These are phyloP conservation scores for Temnopleurus reevesii DNA, from an alignment of 53 echinoderm and acorn worm genomes.

Conservation along the genomic window DNA sequence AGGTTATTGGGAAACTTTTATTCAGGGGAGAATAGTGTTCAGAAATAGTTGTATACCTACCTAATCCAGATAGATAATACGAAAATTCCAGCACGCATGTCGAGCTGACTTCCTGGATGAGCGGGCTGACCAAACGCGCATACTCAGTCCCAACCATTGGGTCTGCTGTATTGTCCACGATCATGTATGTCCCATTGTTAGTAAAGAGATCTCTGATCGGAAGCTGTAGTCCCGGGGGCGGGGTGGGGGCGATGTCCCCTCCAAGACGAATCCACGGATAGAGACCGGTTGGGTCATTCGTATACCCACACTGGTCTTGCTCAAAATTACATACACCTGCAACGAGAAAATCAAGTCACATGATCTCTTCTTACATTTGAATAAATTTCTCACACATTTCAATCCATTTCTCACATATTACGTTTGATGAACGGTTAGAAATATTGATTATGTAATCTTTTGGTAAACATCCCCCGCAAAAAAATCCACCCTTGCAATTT, in stretches of 20 bases:
- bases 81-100: slow-evolving; percentile 80
- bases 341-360: background rate
- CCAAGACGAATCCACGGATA: slow-evolving; percentile 33
- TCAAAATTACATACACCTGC: slow-evolving; percentile 19
- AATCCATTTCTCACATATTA: too few species aligned
- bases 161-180: slow-evolving; percentile 24
- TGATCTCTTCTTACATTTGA: too few species aligned
- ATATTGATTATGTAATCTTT: too few species aligned
- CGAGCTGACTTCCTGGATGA: slow-evolving; percentile 45
- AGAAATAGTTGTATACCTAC: background rate
- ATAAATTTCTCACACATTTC: too few species aligned
- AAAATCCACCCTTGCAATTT: too few species aligned
- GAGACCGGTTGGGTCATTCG: background rate
- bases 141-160: background rate
- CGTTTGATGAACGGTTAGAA: too few species aligned
- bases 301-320: background rate
- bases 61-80: slow-evolving; percentile 77
- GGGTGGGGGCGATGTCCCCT: background rate
- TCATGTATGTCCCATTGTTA: slow-evolving; percentile 11
- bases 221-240: background rate
- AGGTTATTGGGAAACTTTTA: too few species aligned
- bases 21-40: too few species aligned
- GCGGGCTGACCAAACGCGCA: slow-evolving; percentile 32
- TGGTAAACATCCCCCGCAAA: too few species aligned
- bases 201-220: background rate